Conservation (phyloP, 2,888 invertebrate species). For the Sepioteuthis lessoniana region DNA sequence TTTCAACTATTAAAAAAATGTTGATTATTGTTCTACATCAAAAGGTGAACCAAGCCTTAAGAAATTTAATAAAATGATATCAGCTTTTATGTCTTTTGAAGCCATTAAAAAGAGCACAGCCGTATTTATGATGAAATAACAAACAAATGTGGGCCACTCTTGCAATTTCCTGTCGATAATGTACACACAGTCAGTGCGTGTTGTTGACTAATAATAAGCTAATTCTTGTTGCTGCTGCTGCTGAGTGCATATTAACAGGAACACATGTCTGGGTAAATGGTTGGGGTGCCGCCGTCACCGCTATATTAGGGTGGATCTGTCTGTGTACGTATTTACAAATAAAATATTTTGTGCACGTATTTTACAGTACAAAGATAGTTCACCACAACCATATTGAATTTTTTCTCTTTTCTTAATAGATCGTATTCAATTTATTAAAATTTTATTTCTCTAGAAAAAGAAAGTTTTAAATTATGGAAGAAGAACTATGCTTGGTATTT, state of each 20-base stretch:
- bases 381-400: background rate
- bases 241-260: background rate
- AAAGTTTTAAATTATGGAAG: background rate
- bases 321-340: background rate
- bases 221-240: background rate
- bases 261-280: background rate
- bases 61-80: too few species aligned
- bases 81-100: too few species aligned
- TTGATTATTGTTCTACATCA: too few species aligned
- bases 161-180: background rate
- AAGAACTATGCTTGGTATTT: background rate
- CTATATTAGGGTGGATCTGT: background rate
- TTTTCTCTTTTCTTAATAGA: background rate
- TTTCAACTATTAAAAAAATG: too few species aligned
- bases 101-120: too few species aligned
- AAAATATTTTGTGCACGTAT: background rate
- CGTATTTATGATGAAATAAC: background rate
- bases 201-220: conserved; percentile 5
- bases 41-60: too few species aligned
- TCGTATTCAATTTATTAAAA: background rate
- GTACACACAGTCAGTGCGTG: conserved; percentile 24
- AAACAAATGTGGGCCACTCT: background rate
- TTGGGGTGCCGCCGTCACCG: background rate
- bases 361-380: too few species aligned
- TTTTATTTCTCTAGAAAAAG: background rate